Evolutionary conservation across 2,113 vertebrate species (phyloP).

Genomic region (Chionis minor): DNA sequence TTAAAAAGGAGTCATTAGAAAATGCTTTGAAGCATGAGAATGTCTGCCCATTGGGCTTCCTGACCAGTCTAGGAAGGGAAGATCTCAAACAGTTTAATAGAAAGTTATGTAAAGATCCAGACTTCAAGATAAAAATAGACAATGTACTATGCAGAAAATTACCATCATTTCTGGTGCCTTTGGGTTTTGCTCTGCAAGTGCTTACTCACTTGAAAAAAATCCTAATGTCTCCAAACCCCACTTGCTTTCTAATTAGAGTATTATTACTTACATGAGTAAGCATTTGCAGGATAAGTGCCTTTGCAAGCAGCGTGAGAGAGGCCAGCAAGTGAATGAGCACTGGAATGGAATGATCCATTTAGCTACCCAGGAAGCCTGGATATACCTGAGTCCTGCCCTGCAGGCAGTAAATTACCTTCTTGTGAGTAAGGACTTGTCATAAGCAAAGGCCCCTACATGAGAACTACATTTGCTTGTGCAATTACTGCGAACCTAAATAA

Average conservation of each 20-base stretch:
- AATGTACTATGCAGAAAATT: neutral
- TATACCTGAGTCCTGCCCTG: neutral
- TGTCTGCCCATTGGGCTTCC: slow-evolving; percentile 2
- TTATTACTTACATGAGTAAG: slow-evolving; percentile 55
- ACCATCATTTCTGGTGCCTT: slow-evolving; percentile 7
- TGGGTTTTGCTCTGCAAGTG: slow-evolving; percentile 38
- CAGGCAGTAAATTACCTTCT: slow-evolving; percentile 32
- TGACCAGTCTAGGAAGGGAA: neutral
- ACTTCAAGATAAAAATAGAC: slow-evolving; percentile 47
- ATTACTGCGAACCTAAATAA: neutral
- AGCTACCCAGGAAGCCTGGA: neutral
- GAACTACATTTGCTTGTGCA: neutral
- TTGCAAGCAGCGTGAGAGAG: slow-evolving; percentile 10
- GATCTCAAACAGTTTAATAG: slow-evolving; percentile 27
- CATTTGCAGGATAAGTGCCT: slow-evolving; percentile 31
- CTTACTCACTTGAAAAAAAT: slow-evolving; percentile 17
- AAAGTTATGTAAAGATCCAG: slow-evolving; percentile 49
- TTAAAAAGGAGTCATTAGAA: slow-evolving; percentile 29
- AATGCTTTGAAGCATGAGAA: slow-evolving; percentile 33
- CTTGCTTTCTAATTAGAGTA: slow-evolving; percentile 40
- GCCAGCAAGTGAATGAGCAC: slow-evolving; percentile 4
- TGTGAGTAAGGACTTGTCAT: slow-evolving; percentile 4
- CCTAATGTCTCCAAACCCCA: neutral
- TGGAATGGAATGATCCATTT: slow-evolving; percentile 49
- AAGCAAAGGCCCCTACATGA: neutral